A percentile compares a stretch with the other conserved stretches of the same genome.
Evolutionary conservation across 2,113 vertebrate species (phyloP).

Genomic region (Pluvianellus socialis): DNA sequence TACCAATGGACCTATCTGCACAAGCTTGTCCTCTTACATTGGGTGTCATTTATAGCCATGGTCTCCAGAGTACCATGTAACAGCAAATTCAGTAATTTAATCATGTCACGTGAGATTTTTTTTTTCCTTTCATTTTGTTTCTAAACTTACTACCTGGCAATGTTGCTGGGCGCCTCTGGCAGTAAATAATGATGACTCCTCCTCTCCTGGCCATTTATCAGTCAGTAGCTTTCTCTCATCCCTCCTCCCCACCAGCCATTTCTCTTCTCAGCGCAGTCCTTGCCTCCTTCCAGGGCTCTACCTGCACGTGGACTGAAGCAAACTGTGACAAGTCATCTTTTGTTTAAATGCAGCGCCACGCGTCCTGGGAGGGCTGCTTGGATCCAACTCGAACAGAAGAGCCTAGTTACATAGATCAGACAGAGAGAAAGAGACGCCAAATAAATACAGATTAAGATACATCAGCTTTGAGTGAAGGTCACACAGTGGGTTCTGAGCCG

Average conservation of each 20-base stretch:
- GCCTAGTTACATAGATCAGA: neutral
- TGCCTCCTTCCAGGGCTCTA: neutral
- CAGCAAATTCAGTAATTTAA: neutral
- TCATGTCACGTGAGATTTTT: rapidly evolving
- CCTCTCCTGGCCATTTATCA: neutral
- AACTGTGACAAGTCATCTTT: neutral
- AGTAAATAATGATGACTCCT: neutral
- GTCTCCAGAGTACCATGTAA: neutral
- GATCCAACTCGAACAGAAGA: neutral
- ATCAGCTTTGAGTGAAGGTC: neutral
- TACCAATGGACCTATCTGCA: neutral
- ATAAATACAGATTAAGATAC: neutral
- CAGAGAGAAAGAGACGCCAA: neutral
- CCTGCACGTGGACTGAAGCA: neutral
- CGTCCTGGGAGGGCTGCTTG: neutral
- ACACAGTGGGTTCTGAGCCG: neutral
- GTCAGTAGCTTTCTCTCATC: neutral
- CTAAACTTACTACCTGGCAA: neutral
- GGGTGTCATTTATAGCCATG: rapidly evolving
- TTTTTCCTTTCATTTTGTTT: neutral
- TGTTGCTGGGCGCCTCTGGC: too few species aligned
- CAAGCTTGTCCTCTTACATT: neutral
- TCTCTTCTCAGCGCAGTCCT: neutral
- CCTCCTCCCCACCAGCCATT: neutral
- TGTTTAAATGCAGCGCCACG: neutral